phyloP scores from a whole-genome alignment of 2,113 vertebrate genomes.

The Caranx melampygus region DNA sequence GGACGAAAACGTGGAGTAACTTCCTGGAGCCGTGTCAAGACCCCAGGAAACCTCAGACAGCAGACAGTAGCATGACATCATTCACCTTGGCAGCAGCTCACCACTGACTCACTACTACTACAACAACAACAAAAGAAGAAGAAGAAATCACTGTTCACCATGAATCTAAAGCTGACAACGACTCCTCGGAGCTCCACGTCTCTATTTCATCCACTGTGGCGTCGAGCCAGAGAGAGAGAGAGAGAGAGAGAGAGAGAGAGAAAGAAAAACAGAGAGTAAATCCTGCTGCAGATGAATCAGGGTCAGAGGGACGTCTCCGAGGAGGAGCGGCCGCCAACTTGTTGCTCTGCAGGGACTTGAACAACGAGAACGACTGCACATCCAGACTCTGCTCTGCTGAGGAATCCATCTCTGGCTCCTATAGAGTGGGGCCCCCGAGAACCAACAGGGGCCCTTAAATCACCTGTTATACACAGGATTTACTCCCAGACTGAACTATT shows the following conservation, averaged over 20 bases:
- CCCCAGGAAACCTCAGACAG: conserved; percentile 3
- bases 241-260: not conserved
- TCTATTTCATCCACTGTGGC: not conserved
- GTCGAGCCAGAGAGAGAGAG: conserved; percentile 7
- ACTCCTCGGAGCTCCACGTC: not conserved
- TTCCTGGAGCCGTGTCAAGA: not conserved
- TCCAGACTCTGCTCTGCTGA: not conserved
- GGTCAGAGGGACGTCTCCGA: conserved; percentile 18
- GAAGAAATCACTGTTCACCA: not conserved
- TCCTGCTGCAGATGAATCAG: conserved; percentile 15
- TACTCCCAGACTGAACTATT: not conserved
- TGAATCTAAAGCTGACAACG: not conserved
- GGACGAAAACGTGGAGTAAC: not conserved
- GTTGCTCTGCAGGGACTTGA: conserved; percentile 42
- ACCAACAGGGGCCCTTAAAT: not conserved
- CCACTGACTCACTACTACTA: conserved; percentile 10
- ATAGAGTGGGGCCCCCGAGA: not conserved
- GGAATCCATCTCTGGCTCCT: not conserved
- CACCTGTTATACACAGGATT: not conserved
- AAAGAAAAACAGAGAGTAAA: conserved; percentile 1
- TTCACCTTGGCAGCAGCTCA: conserved; percentile 3
- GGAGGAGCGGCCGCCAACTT: conserved; percentile 29
- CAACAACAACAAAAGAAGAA: not conserved
- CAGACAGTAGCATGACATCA: conserved; percentile 32
- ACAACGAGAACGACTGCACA: not conserved